Evolutionary conservation across 1,140 invertebrate genomes (phyloP).

Genomic region (Sesamia nonagrioides): DNA sequence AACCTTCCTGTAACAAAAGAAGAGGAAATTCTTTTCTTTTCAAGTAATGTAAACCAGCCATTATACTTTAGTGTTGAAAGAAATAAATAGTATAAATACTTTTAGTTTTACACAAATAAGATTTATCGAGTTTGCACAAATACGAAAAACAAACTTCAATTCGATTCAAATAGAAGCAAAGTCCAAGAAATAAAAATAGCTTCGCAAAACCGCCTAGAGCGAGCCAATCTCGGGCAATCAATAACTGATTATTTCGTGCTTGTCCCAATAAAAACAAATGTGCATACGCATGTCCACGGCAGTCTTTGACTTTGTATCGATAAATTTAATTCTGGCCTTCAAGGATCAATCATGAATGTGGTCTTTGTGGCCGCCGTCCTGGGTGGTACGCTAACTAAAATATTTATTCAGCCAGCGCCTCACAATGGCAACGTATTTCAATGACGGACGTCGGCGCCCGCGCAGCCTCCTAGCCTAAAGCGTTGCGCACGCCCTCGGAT

Average conservation of each 20-base stretch:
- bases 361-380: conserved; percentile 56
- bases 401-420: conserved; percentile 59
- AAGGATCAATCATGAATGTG: conserved; percentile 58
- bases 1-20: not conserved
- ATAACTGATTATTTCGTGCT: conserved; percentile 44
- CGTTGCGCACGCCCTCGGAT: conserved; percentile 34
- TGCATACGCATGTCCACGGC: not conserved
- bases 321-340: conserved; percentile 58
- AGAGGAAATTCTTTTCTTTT: not conserved
- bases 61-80: not conserved
- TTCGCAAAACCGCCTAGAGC: conserved; percentile 23
- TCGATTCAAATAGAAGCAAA: not conserved
- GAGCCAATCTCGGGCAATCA: conserved; percentile 35
- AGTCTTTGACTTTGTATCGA: conserved; percentile 31
- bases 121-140: too few species aligned
- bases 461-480: conserved; percentile 50
- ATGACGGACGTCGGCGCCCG: conserved; percentile 50
- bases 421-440: conserved; percentile 61
- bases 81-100: too few species aligned
- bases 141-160: not conserved
- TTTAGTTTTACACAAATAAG: too few species aligned
- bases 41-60: not conserved
- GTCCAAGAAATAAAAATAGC: conserved; percentile 1
- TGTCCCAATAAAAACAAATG: conserved; percentile 44
- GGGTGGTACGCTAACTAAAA: conserved; percentile 60